Base-by-base conservation (phyloP, 2,888 invertebrate species). In the Saturnia pavonia region DNA sequence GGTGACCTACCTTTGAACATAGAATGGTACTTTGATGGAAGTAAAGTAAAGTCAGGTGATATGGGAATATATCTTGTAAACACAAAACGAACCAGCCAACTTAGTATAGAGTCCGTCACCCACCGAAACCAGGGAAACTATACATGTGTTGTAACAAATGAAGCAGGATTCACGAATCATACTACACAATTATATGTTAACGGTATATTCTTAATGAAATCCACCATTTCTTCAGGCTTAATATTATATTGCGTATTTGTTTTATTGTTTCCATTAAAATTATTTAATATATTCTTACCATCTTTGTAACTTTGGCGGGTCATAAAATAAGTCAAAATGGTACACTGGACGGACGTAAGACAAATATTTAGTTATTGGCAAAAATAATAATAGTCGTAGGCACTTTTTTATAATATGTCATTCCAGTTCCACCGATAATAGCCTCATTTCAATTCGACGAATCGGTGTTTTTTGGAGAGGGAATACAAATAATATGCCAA, bases 1-100 rank as follows among this genome's bases (percentile, higher is more conserved):
- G 97, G 97, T 45, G 97, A 98, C 86, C 88, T 96, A 74, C 97
- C 97, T 14, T 91, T 98, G 72, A 95, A 95, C 76, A 96, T 98
- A 72, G 94, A 94, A 68, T 97, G 97, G 97, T 95, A 92, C 75
- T 94, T 95, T 80, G 94, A 95, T 77, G 91, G 88, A 71, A 85
- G 85, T 73, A 76, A 83, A 25, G 80, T 94, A 42, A 85, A 80
- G 75, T 94, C 91, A 78, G 94, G 94, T 75, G 90, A 90, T 73
- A 95, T 95, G 70, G 91, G 96, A 68, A 89, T 94, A 19, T 88
- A 94, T 67, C 88, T 94, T 40, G 92, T 94, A 67, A 94, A 93
- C 48, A 95, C 94, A 73, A 95, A 95, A 80, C 92, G 95, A 76
- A 93, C 95, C 51, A 96, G 95, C 80, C 94, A 95, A 63, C 89